Base-by-base conservation (phyloP, 1,140 invertebrate species). In the Spodoptera frugiperda region DNA sequence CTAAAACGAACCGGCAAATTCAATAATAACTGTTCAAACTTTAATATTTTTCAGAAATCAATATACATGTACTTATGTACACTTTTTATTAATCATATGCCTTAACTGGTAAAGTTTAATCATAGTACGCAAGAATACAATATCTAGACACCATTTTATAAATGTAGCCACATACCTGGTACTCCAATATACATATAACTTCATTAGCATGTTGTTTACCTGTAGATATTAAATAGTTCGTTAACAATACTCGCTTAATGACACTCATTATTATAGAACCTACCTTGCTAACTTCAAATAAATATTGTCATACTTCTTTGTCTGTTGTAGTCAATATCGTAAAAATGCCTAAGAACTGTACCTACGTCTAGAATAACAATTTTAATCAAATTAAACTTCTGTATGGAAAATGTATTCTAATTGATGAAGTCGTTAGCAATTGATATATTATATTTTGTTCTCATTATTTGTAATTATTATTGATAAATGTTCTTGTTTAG, bases 401-500 rank as follows among this genome's bases (percentile, higher is more conserved):
- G 63, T 39, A 49, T 15, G 10, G 25, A 51, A 5, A n/a, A 25
- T 25, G 39, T 73, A 9, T 59, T 44, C 44, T 61, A n/a, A 73
- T 59, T 48, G 14, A 55, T 55, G 3, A 25, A 55, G 15, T 71
- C 51, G 33, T 73, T 61, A 65, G 49, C 5, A 67, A 51, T 51
- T 61, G 19, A 44, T 61, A 44, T 61, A 75, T 44, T 61, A 44
- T 61, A 75, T 44, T 65, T 63, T 76, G 71, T 72, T 71, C 76
- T 67, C 61, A 79, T 74, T 81, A 75, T 73, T 78, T 80, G 77
- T 80, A 77, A 65, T 63, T 79, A 57, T 49, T 39, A 77, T 53
- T 80, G 44, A 77, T 75, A 15, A 68, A 80, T 76, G 82, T 88
- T 86, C 78, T 89, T 87, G 84, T 86, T 88, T 82, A 82, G 75